Base-by-base conservation (phyloP, 1,140 invertebrate species). In the Camponotus floridanus region DNA sequence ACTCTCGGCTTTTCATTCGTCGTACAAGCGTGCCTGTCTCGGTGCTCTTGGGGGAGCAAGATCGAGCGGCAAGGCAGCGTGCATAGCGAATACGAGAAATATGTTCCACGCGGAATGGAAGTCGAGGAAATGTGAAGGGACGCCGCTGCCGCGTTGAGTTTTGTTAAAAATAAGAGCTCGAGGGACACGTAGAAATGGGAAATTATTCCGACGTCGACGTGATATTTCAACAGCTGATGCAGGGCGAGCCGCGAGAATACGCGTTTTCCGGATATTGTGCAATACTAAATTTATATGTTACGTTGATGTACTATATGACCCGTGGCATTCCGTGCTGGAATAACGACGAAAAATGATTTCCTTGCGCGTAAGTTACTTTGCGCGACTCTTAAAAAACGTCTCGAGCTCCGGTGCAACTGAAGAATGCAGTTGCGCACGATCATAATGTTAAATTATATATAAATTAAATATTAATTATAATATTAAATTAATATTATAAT, bases 81-180 rank as follows among this genome's bases (percentile, higher is more conserved):
- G 79, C 57, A 61, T 61, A 48, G 51, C 68, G 79, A 83, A 83
- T 74, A 70, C 55, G 68, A 83, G 68, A 83, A 83, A 83, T 83
- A 83, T 70, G 42, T 83, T 70, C 68, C 33, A 26, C 68, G 68
- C 39, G 68, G 68, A 83, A 83, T 83, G 79, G 68, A 73, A 83
- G 79, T 74, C 79, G 79, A 48, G 79, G 68, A 83, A 83, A 83
- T 83, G 79, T 61, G 68, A 83, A 83, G 79, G 79, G 79, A 83
- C 55, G 65, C 55, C 48, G 67, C n/a, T 31, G 68, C 55, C 68
- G 76, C 64, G 68, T 55, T 26, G 79, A 74, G 79, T 83, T 83
- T 83, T 83, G 79, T 83, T 83, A 83, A 83, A 83, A 83, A 83
- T 83, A 83, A 83, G 79, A 83, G 68, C 79, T 83, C 79, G 33